phyloP scores from a whole-genome alignment of 2,888 invertebrate genomes.

The Aporophyla lueneburgensis region DNA sequence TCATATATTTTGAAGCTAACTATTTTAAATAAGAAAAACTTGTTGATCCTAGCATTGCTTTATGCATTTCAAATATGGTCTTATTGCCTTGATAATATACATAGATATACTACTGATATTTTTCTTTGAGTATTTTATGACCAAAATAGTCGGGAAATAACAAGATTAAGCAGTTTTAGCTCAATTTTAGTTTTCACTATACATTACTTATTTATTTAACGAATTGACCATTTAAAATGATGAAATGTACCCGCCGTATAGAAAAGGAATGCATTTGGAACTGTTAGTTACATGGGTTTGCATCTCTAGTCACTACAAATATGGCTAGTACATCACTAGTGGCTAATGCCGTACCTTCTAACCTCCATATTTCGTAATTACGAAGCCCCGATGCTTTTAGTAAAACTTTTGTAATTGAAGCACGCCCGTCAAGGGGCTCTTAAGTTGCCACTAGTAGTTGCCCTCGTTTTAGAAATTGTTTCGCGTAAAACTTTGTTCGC shows the following conservation, averaged over 20 bases:
- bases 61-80: too few relatives aligned
- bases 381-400: conserved; percentile 55
- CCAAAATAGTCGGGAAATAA: background rate
- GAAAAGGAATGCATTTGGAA: background rate
- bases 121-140: background rate
- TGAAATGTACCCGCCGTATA: background rate
- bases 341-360: conserved; percentile 29
- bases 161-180: background rate
- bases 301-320: background rate
- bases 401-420: conserved; percentile 58
- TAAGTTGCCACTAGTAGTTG: conserved; percentile 23
- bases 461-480: conserved; percentile 51
- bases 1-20: too few relatives aligned
- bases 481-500: conserved; percentile 32
- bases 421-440: conserved; percentile 52
- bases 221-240: background rate
- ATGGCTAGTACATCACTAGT: conserved; percentile 17
- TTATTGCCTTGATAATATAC: too few relatives aligned
- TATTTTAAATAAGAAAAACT: too few relatives aligned
- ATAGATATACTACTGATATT: background rate
- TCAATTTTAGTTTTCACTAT: background rate
- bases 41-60: too few relatives aligned
- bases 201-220: background rate
- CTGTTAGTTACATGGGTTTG: background rate
- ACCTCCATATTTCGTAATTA: conserved; percentile 61